Evolutionary conservation across 2,888 invertebrate species (phyloP).

Genomic region (Drosophila picticornis): DNA sequence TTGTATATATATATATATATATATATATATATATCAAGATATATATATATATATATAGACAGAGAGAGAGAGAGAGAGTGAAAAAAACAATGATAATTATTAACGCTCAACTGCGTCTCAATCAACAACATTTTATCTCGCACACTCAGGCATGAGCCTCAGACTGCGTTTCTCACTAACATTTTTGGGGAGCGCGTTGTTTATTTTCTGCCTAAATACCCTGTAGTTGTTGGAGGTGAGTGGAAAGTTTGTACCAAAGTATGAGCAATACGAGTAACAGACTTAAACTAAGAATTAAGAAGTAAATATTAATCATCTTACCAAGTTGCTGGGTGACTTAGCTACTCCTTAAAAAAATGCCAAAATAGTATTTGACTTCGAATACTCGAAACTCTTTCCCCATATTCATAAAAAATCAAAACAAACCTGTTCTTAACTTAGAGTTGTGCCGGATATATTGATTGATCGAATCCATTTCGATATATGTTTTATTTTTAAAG

Average conservation of each 20-base stretch:
- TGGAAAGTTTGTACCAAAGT: background rate
- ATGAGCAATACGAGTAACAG: background rate
- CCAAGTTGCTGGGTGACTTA: background rate
- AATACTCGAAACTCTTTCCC: background rate
- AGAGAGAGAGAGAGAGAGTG: slow-evolving; percentile 12
- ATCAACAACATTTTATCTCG: slow-evolving; percentile 77
- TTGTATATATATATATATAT: slow-evolving; percentile 3
- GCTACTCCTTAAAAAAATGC: background rate
- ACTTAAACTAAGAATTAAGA: background rate
- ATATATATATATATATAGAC: slow-evolving; percentile 1
- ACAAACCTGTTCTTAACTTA: background rate
- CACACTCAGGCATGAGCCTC: slow-evolving; percentile 47
- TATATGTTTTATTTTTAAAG: background rate
- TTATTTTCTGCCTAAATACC: slow-evolving; percentile 13
- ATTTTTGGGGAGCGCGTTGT: slow-evolving; percentile 12
- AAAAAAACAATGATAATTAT: slow-evolving; percentile 68
- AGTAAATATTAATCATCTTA: no score
- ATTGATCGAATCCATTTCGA: background rate
- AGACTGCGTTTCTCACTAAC: slow-evolving; percentile 4
- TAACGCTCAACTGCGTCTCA: slow-evolving; percentile 77
- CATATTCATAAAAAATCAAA: background rate
- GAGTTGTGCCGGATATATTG: background rate
- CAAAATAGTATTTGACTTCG: background rate
- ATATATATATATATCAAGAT: slow-evolving; percentile 3
- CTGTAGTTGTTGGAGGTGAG: background rate